Evolutionary conservation across 2,797 vertebrate genomes (phyloP).

Genomic region (Sebastes baramenuke): DNA sequence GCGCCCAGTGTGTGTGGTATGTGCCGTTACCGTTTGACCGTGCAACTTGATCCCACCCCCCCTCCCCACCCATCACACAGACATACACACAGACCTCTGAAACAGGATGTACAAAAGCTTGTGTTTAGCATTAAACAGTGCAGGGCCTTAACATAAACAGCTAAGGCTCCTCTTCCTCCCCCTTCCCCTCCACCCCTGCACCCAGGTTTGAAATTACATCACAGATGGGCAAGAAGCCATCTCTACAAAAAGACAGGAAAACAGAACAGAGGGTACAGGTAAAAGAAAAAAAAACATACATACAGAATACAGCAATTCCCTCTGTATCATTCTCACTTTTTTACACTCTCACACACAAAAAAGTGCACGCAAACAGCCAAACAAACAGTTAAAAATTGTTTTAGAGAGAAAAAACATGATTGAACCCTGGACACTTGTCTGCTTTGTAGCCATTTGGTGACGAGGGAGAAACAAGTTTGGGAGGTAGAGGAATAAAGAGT

Average conservation of each 20-base stretch:
- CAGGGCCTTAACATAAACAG: constrained; percentile 73
- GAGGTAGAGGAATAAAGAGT: constrained; percentile 61
- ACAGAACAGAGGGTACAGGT: constrained; percentile 39
- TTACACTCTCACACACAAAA: constrained; percentile 38
- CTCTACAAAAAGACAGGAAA: constrained; percentile 55
- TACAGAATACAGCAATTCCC: constrained; percentile 63
- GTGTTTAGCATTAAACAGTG: constrained; percentile 81
- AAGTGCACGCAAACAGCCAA: constrained; percentile 58
- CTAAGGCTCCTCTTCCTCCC: constrained; percentile 41
- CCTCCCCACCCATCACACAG: constrained; percentile 29
- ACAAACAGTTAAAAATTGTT: constrained; percentile 61
- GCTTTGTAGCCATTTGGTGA: constrained; percentile 78
- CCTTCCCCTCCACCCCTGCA: constrained; percentile 19
- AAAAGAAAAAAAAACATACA: constrained; percentile 44
- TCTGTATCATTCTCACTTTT: constrained; percentile 55
- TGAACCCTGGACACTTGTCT: constrained; percentile 83
- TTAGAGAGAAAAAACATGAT: constrained; percentile 54
- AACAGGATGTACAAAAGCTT: constrained; percentile 80
- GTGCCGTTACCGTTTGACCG: constrained; percentile 48
- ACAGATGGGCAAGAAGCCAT: constrained; percentile 23
- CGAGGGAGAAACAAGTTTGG: constrained; percentile 65
- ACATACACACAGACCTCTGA: constrained; percentile 60
- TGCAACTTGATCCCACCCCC: constrained; percentile 26
- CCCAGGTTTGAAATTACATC: constrained; percentile 57
- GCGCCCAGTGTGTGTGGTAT: constrained; percentile 60